phyloP scores from a whole-genome alignment of 2,888 invertebrate species.

The Drosophila picticornis region DNA sequence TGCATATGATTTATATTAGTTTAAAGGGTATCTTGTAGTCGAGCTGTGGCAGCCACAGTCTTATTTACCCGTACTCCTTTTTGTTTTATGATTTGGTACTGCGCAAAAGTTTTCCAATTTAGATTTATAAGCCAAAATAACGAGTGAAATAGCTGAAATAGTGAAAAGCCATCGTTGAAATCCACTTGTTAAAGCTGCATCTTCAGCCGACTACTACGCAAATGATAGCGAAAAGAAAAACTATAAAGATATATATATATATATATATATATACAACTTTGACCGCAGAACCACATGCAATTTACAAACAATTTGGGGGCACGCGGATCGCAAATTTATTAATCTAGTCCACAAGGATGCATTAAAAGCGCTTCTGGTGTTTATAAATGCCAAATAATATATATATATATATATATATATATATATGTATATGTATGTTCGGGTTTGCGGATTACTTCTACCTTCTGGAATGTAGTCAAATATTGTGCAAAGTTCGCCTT shows the following conservation, averaged over 20 bases:
- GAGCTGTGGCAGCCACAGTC: neutral
- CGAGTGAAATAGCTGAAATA: constrained; percentile 30
- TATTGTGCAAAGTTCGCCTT: constrained; percentile 54
- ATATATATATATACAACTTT: neutral
- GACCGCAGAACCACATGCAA: constrained; percentile 31
- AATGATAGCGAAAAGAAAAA: constrained; percentile 13
- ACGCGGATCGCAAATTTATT: constrained; percentile 31
- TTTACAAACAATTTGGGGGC: constrained; percentile 46
- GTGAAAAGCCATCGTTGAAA: constrained; percentile 7
- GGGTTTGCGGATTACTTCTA: constrained; percentile 21
- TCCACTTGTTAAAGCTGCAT: constrained; percentile 14
- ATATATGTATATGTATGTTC: constrained; percentile 4
- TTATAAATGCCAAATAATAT: constrained; percentile 28
- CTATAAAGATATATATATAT: neutral
- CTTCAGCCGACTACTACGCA: constrained; percentile 7
- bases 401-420: neutral
- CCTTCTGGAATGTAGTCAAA: constrained; percentile 50
- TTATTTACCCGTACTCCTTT: neutral
- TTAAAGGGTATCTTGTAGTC: neutral
- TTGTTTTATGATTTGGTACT: constrained; percentile 14
- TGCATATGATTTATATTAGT: neutral
- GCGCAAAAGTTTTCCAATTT: constrained; percentile 72
- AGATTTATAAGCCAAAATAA: constrained; percentile 57
- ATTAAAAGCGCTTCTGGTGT: constrained; percentile 22
- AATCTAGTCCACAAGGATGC: constrained; percentile 32